A percentile compares a stretch with the other conserved stretches of the same genome.
phyloP scores from a whole-genome alignment of 1,140 invertebrate species.

The Stenopsyche tienmushanensis region DNA sequence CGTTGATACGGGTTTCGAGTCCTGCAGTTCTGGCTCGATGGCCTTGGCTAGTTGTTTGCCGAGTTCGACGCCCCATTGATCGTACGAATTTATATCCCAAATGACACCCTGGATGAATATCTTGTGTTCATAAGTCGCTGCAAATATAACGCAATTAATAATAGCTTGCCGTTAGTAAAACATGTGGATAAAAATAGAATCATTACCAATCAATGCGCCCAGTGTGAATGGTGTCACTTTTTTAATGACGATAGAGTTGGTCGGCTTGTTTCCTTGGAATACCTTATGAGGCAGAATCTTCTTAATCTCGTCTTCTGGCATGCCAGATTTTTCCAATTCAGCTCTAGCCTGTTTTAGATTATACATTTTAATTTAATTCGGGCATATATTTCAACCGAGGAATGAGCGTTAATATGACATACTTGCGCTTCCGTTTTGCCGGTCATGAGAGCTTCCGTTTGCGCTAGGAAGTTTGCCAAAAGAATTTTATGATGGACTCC shows the following conservation, averaged over 20 bases:
- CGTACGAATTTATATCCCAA: conserved; percentile 99
- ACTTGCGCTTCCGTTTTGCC: conserved; percentile 79
- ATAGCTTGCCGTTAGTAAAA: conserved; percentile 7
- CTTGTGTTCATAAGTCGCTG: conserved; percentile 97
- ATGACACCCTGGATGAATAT: conserved; percentile 98
- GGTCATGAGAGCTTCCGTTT: conserved; percentile 96
- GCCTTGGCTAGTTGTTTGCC: conserved; percentile 98
- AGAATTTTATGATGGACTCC: conserved; percentile 84
- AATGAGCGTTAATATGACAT: background rate
- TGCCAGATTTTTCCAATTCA: conserved; percentile 73
- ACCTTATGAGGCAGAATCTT: conserved; percentile 94
- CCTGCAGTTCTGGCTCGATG: conserved; percentile 90
- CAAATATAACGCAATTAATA: conserved; percentile 45
- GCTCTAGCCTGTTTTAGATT: conserved; percentile 65
- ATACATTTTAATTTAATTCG: too few relatives aligned
- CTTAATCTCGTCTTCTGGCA: conserved; percentile 70
- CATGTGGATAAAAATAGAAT: too few relatives aligned
- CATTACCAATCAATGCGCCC: conserved; percentile 89
- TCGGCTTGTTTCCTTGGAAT: conserved; percentile 96
- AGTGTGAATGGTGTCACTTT: conserved; percentile 92
- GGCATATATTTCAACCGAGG: too few relatives aligned
- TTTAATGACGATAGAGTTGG: conserved; percentile 95
- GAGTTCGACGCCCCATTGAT: conserved; percentile 99
- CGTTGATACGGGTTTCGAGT: conserved; percentile 58
- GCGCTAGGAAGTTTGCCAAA: conserved; percentile 96